Base-by-base conservation (phyloP, 2,888 invertebrate genomes). In the Myopa tessellatipennis region DNA sequence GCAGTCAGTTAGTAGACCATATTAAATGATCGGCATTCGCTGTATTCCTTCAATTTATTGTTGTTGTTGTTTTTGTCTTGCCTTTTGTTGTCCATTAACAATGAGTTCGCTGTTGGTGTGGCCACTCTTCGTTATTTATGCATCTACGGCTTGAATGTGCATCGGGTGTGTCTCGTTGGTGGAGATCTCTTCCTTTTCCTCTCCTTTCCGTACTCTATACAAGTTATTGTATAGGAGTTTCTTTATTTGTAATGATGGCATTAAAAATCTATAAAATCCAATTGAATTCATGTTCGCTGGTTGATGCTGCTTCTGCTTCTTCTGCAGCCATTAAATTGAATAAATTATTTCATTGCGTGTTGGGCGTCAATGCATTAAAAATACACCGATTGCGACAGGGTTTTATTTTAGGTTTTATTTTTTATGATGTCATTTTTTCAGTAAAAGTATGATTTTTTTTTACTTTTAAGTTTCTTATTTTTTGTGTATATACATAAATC, bases 241-340 rank as follows among this genome's bases (percentile, higher is more conserved):
- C 16, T 3, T 45, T 14, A 68, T 45, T 68, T 16, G 14, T 68
- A 68, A 68, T 68, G 68, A 26, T 74, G 65, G 74, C 74, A 74
- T 65, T 74, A 52, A 74, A 72, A 74, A 65, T 65, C 74, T 74
- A 50, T 65, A 65, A 74, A 65, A 63, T 65, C 14, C 50, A n/a
- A 74, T 50, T 52, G 60, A 72, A 18, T 72, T 72, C 4, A n/a
- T 26, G n/a, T 61, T 61, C 61, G 61, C 4, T 61, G 8, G 18
- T 26, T 8, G 26, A n/a, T 61, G 18, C 61, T 3, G 61, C 10
- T 61, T 8, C 34, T 61, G 6, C 4, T 60, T 40, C 36, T 40
- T 50, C 16, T 63, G 40, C 63, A n/a, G n/a, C n/a, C 63, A 63
- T 61, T 63, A 63, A 63, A 7, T 40, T 74, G 52, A 10, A 34